phyloP scores from a whole-genome alignment of 64 coral and sea anemone species.

The Anthopleura sola region DNA sequence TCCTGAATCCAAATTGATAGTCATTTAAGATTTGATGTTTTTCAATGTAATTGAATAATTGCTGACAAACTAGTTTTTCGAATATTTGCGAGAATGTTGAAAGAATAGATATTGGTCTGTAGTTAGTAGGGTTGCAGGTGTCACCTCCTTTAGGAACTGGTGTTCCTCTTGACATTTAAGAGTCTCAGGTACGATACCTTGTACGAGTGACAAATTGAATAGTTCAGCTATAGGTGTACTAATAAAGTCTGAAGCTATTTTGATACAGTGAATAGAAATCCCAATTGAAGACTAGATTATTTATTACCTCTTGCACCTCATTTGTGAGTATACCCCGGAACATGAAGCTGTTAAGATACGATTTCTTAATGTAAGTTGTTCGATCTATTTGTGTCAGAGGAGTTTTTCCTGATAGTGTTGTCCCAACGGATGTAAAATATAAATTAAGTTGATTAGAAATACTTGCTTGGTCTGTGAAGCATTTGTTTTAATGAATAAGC shows the following conservation, averaged over 20 bases:
- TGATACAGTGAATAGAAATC: background rate
- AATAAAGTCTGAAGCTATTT: background rate
- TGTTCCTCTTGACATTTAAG: background rate
- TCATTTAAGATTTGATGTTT: constrained; percentile 29
- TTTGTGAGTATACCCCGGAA: constrained; percentile 14
- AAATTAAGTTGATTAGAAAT: constrained; percentile 29
- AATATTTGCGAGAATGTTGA: constrained; percentile 13
- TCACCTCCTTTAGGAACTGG: background rate
- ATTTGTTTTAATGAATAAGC: constrained; percentile 30
- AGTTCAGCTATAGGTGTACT: background rate
- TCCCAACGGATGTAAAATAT: constrained; percentile 30
- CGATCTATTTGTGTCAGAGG: background rate
- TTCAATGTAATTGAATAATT: constrained; percentile 7
- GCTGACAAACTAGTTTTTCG: constrained; percentile 26
- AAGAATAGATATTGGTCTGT: background rate
- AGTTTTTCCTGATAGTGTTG: constrained; percentile 8
- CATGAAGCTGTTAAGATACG: constrained; percentile 28
- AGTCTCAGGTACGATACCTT: background rate
- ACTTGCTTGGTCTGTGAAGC: constrained; percentile 12
- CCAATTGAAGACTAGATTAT: constrained; percentile 1
- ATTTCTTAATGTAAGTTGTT: background rate
- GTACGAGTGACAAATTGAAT: background rate
- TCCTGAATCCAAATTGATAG: background rate
- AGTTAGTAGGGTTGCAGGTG: background rate
- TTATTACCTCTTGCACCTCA: constrained; percentile 23